A percentile compares a stretch with the other conserved stretches of the same genome.
These are phyloP conservation scores for Thamnophis elegans DNA, from an alignment of 2,797 vertebrate genomes.

Conservation along the genomic window DNA sequence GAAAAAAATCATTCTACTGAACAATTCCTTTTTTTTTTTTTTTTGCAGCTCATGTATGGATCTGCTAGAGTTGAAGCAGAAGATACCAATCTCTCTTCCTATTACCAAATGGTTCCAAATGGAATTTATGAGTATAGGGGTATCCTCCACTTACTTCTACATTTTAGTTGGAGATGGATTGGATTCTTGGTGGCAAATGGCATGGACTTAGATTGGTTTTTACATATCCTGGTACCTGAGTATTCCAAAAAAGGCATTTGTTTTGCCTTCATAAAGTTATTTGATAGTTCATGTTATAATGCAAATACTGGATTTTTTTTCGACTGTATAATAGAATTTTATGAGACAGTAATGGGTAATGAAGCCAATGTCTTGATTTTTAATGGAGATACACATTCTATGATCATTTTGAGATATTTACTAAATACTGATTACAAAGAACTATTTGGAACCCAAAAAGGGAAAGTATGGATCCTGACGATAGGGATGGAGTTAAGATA, in stretches of 20 bases:
- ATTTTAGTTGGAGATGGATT: slow-evolving; percentile 34
- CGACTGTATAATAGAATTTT: background rate
- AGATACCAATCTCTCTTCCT: background rate
- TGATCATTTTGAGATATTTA: background rate
- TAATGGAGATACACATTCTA: background rate
- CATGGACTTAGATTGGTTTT: background rate
- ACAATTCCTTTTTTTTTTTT: background rate
- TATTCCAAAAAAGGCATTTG: background rate
- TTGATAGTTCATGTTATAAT: background rate
- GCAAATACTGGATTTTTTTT: background rate
- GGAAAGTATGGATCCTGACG: slow-evolving; percentile 2
- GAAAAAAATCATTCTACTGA: background rate
- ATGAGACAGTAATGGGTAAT: background rate
- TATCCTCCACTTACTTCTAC: slow-evolving; percentile 7
- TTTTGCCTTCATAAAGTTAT: background rate
- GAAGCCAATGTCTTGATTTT: slow-evolving; percentile 15
- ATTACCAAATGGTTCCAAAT: slow-evolving; percentile 19
- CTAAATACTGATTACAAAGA: background rate
- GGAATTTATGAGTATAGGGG: background rate
- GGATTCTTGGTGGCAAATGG: slow-evolving; percentile 1
- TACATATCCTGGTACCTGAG: background rate
- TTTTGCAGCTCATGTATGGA: background rate
- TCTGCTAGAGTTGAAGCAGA: background rate
- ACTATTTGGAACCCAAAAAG: background rate
- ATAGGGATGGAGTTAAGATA: background rate